These are phyloP conservation scores for Anomalospiza imberbis DNA, from an alignment of 2,797 vertebrate species.

Conservation along the genomic window DNA sequence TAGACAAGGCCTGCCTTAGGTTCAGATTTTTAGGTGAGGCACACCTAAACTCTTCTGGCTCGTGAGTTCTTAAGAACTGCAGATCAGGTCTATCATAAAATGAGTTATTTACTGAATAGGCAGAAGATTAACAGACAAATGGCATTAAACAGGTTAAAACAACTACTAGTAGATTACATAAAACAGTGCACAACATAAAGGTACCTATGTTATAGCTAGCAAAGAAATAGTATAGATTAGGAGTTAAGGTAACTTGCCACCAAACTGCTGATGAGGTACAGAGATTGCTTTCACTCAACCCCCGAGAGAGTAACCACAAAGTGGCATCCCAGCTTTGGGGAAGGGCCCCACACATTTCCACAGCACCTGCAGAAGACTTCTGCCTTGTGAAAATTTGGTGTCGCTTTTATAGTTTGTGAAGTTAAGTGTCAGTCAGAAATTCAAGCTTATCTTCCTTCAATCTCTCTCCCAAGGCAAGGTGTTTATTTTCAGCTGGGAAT, in stretches of 20 bases:
- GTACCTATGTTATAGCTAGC: neutral
- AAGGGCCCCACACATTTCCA: neutral
- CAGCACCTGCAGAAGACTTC: neutral
- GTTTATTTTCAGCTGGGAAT: neutral
- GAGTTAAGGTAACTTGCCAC: neutral
- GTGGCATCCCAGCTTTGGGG: neutral
- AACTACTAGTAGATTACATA: neutral
- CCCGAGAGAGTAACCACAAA: rapidly evolving
- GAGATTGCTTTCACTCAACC: neutral
- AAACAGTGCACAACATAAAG: neutral
- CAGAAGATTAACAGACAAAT: neutral
- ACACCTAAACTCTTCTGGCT: neutral
- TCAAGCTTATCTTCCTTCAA: neutral
- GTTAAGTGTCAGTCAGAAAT: neutral
- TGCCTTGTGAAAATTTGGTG: neutral
- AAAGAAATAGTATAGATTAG: too few species aligned
- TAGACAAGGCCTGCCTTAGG: neutral
- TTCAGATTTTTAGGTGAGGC: neutral
- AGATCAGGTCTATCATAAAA: neutral
- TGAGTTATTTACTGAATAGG: neutral
- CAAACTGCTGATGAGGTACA: too few species aligned
- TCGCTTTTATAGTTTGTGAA: neutral
- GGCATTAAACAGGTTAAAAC: neutral
- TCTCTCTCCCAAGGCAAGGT: neutral
- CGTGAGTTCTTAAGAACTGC: rapidly evolving